Evolutionary conservation across 2,888 invertebrate genomes (phyloP).

Genomic region (Myopa testacea): DNA sequence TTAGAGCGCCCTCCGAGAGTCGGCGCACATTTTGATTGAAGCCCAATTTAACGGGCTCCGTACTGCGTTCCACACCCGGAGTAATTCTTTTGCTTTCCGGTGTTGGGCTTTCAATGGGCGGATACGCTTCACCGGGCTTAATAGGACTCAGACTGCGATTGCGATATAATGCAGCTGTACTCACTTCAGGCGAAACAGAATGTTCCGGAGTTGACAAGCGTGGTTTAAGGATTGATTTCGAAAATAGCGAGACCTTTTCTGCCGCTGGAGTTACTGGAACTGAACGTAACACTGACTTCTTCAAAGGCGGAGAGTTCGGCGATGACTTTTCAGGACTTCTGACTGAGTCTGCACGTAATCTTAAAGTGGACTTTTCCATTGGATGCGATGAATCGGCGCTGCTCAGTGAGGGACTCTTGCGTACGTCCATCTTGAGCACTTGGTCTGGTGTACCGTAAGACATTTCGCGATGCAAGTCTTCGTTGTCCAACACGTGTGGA

Average conservation of each 20-base stretch:
- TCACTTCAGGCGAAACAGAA: slow-evolving; percentile 45
- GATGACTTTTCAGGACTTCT: slow-evolving; percentile 46
- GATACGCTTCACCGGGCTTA: not conserved
- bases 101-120: slow-evolving; percentile 54
- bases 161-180: slow-evolving; percentile 33
- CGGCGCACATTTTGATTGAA: slow-evolving; percentile 60
- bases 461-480: slow-evolving; percentile 70
- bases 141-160: slow-evolving; percentile 50
- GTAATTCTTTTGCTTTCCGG: slow-evolving; percentile 49
- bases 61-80: slow-evolving; percentile 61
- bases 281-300: slow-evolving; percentile 30
- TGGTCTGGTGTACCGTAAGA: slow-evolving; percentile 71
- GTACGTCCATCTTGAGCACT: slow-evolving; percentile 55
- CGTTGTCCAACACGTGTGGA: slow-evolving; percentile 69
- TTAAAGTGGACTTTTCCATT: slow-evolving; percentile 49
- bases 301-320: slow-evolving; percentile 48
- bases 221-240: slow-evolving; percentile 49
- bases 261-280: slow-evolving; percentile 46
- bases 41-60: slow-evolving; percentile 61
- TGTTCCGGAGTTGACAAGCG: slow-evolving; percentile 45
- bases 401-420: slow-evolving; percentile 60
- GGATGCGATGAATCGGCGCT: slow-evolving; percentile 50
- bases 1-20: slow-evolving; percentile 54
- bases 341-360: slow-evolving; percentile 50
- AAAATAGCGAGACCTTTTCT: slow-evolving; percentile 40